Conservation (phyloP, 1,140 invertebrate species). For the Drosophila kikkawai region DNA sequence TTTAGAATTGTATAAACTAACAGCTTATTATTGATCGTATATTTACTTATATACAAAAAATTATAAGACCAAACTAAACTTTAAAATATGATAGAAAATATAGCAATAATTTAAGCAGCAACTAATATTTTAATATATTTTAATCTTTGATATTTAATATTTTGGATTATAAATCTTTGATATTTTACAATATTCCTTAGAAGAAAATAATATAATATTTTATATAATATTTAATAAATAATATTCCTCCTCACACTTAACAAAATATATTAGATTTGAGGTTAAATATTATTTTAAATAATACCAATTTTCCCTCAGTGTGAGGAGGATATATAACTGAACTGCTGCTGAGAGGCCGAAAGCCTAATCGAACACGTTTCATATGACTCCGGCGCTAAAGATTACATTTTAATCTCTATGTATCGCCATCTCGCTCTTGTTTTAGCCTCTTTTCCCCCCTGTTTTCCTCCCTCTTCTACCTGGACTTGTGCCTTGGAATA, state of each 20-base stretch:
- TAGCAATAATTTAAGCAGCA: neutral
- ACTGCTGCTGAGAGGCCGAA: conserved; percentile 28
- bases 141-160: too few species aligned
- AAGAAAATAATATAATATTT: neutral
- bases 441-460: neutral
- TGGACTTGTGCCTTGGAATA: conserved; percentile 7
- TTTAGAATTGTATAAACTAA: too few species aligned
- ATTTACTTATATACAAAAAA: neutral
- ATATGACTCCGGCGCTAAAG: conserved; percentile 81
- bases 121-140: neutral
- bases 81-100: neutral
- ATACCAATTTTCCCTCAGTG: neutral
- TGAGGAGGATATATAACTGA: neutral
- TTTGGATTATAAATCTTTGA: too few species aligned
- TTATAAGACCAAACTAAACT: too few species aligned
- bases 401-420: conserved; percentile 78
- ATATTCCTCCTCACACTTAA: too few species aligned
- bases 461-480: neutral
- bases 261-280: neutral
- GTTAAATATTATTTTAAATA: neutral
- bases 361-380: conserved; percentile 81
- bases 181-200: too few species aligned
- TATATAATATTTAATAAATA: neutral
- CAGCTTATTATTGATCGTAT: too few species aligned
- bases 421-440: conserved; percentile 1